Evolutionary conservation across 2,113 vertebrate species (phyloP).

Genomic region (Rhegmatorhina hoffmannsi): DNA sequence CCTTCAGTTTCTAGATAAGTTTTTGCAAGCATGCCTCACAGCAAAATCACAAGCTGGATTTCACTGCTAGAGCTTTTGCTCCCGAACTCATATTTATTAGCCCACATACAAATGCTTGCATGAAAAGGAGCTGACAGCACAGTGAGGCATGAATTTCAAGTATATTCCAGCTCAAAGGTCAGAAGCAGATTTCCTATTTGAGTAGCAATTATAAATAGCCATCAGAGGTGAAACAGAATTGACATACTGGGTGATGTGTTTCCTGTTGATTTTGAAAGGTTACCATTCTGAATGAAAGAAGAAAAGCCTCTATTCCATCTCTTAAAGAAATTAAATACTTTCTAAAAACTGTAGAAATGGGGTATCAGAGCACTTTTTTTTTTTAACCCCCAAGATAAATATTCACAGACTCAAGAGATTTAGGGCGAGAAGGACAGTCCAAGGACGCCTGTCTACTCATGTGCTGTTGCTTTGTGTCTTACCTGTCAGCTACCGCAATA

Average conservation of each 20-base stretch:
- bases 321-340: neutral
- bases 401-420: neutral
- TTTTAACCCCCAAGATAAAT: neutral
- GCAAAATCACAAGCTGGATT: constrained; percentile 15
- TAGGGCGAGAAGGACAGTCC: neutral
- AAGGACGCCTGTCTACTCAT: neutral
- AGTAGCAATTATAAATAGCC: constrained; percentile 54
- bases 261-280: constrained; percentile 29
- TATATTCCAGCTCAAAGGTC: constrained; percentile 56
- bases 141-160: constrained; percentile 56
- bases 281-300: neutral
- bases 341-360: neutral
- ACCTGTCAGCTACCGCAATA: neutral
- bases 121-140: constrained; percentile 55
- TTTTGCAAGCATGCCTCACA: neutral
- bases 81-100: constrained; percentile 39
- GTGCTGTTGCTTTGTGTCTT: neutral
- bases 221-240: constrained; percentile 25
- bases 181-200: constrained; percentile 32
- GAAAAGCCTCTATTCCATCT: neutral
- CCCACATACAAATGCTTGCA: neutral
- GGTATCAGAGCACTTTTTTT: neutral
- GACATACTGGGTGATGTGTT: neutral
- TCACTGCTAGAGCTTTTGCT: constrained; percentile 13
- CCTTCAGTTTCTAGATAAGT: neutral